phyloP scores from a whole-genome alignment of 2,797 vertebrate species.

The Halcyon leucocephala region DNA sequence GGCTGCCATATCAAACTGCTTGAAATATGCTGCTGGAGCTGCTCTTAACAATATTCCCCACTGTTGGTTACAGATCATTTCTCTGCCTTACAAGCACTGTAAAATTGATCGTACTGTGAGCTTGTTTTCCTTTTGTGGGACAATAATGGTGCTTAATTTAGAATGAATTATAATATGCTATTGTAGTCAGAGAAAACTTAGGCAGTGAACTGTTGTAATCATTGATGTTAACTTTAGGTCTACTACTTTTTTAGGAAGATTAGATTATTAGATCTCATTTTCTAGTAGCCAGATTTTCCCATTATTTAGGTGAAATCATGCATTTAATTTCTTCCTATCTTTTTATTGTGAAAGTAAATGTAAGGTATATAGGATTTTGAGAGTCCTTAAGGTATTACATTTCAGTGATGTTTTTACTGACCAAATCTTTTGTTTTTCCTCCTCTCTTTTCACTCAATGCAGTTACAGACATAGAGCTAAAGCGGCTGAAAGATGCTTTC shows the following conservation, averaged over 20 bases:
- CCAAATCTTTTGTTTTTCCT: not conserved
- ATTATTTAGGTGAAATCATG: not conserved
- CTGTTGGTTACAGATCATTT: not conserved
- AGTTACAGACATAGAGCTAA: slow-evolving; percentile 98
- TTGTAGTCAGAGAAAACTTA: not conserved
- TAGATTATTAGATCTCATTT: not conserved
- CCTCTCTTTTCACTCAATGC: not conserved
- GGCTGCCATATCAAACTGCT: not conserved
- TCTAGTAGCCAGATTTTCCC: not conserved
- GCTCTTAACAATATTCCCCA: not conserved
- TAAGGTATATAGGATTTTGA: not conserved
- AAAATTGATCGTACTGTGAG: not conserved
- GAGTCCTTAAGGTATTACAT: not conserved
- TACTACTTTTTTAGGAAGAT: not conserved
- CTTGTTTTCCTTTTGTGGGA: slow-evolving; percentile 13
- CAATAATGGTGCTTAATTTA: not conserved
- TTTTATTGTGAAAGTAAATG: not conserved
- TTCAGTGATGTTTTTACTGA: not conserved
- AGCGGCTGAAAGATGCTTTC: slow-evolving; percentile 98
- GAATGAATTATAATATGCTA: not conserved
- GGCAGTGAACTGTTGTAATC: not conserved
- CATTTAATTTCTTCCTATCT: not conserved
- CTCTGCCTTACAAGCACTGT: not conserved
- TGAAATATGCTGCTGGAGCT: not conserved
- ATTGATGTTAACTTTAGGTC: not conserved